These are phyloP conservation scores for Cecidostiba fungosa DNA, from an alignment of 2,888 invertebrate genomes.

Conservation along the genomic window DNA sequence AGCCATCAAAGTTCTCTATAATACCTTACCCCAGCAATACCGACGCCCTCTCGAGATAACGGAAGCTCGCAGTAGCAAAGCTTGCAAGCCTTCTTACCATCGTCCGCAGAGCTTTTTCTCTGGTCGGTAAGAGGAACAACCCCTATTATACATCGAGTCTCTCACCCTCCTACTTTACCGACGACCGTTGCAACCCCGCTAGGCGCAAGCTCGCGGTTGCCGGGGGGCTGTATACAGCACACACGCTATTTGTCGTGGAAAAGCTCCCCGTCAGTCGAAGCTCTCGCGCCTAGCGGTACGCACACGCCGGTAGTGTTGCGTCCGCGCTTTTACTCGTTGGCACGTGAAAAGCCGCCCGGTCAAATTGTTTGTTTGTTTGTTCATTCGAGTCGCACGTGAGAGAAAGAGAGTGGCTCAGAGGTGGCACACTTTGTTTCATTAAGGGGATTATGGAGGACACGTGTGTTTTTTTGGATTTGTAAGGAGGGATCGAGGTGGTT, in stretches of 20 bases:
- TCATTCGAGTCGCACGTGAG: not conserved
- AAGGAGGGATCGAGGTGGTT: not conserved
- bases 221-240: not conserved
- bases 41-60: not conserved
- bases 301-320: conserved; percentile 64
- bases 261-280: conserved; percentile 73
- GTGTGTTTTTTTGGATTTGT: not conserved
- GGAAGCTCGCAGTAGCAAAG: not conserved
- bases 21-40: not conserved
- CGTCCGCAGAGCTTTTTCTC: not conserved
- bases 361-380: not conserved
- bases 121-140: not conserved
- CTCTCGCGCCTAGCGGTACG: conserved; percentile 75
- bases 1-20: not conserved
- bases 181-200: not conserved
- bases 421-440: not conserved
- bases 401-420: not conserved
- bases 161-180: conserved; percentile 38
- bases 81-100: not conserved
- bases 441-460: not conserved
- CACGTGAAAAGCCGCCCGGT: conserved; percentile 19
- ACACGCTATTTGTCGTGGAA: not conserved
- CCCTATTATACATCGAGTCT: not conserved
- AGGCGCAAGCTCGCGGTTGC: not conserved
- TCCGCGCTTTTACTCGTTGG: not conserved